Evolutionary conservation across 2,113 vertebrate genomes (phyloP).

Genomic region (Bos indicus): DNA sequence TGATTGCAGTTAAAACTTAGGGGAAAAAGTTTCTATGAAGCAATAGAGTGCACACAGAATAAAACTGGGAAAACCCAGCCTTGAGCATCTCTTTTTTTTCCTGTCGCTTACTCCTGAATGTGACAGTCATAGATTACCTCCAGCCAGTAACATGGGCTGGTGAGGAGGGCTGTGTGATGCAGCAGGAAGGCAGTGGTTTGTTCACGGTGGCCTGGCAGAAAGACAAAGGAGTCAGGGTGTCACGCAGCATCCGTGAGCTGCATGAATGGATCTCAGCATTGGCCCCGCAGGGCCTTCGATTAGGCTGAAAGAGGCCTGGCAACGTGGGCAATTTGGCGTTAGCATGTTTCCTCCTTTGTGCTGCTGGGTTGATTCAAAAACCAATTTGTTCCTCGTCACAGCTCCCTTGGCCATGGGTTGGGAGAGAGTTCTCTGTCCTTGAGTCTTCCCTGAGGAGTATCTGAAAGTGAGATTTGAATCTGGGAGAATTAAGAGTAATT

Average conservation of each 20-base stretch:
- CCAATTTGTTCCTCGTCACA: background rate
- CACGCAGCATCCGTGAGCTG: background rate
- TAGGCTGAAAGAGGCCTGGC: background rate
- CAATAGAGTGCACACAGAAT: background rate
- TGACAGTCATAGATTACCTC: conserved; percentile 36
- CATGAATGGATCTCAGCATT: fast-evolving
- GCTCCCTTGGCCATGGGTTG: background rate
- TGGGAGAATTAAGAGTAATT: background rate
- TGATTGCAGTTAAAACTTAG: background rate
- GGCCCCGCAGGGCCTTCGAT: fast-evolving
- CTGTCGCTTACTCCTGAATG: background rate
- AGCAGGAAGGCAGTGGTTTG: background rate
- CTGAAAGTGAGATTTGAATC: conserved; percentile 6
- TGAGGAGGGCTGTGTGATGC: background rate
- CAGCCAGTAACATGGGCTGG: background rate
- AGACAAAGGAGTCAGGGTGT: background rate
- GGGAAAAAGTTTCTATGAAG: background rate
- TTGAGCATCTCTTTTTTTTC: background rate
- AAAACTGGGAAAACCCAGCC: background rate
- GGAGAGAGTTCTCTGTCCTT: background rate
- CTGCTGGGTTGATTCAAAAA: background rate
- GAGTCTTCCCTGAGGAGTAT: background rate
- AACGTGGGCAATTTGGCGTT: background rate
- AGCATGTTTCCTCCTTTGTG: background rate
- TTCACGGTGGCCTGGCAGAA: background rate